Evolutionary conservation across 2,888 invertebrate species (phyloP).

Genomic region (Coelinius sp.): DNA sequence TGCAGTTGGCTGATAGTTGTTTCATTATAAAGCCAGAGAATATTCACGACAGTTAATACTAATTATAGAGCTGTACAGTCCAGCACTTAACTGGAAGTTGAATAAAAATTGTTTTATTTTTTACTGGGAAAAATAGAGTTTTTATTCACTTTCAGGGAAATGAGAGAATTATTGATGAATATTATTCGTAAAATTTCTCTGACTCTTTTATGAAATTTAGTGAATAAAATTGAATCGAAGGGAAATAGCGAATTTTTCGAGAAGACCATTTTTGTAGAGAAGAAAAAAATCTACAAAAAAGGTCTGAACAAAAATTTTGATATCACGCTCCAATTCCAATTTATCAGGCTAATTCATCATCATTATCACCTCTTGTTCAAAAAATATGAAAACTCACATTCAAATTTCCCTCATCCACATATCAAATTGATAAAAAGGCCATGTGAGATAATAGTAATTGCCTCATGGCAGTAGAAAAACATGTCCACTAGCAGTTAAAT

Average conservation of each 20-base stretch:
- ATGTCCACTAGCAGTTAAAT: conserved; percentile 18
- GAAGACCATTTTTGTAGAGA: no score
- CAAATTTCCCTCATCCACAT: not conserved
- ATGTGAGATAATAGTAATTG: not conserved
- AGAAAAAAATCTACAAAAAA: no score
- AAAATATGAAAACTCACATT: no score
- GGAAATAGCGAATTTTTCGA: no score
- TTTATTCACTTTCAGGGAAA: not conserved
- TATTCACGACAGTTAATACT: not conserved
- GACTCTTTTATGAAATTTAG: no score
- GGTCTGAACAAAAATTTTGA: no score
- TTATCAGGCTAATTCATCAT: no score
- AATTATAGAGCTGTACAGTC: not conserved
- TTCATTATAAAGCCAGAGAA: not conserved
- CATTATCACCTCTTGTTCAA: no score
- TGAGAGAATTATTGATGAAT: not conserved
- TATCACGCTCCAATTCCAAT: no score
- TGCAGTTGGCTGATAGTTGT: not conserved
- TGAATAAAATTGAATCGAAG: no score
- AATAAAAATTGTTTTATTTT: not conserved
- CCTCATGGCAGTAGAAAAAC: conserved; percentile 17
- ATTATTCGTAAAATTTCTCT: not conserved
- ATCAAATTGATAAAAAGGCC: not conserved
- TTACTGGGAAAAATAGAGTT: not conserved
- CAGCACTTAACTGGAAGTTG: not conserved